Base-by-base conservation (phyloP, 2,888 invertebrate genomes). In the Eueremaeus valkanovi region DNA sequence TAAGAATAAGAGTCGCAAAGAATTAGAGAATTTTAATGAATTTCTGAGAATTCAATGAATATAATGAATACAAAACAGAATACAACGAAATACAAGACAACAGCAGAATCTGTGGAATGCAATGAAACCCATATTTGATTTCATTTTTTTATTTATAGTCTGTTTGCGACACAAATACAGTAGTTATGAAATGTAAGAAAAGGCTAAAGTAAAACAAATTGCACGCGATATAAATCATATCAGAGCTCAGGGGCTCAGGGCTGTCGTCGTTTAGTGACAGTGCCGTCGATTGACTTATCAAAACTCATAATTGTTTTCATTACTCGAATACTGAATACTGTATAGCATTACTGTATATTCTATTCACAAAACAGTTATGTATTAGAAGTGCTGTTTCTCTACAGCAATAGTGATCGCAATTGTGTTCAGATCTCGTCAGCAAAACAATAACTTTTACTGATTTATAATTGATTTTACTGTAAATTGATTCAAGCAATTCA, bases 131-230 rank as follows among this genome's bases (percentile, higher is more conserved):
- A 66, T 21, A 66, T 2, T 66, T n/a, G n/a, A n/a, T n/a, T n/a
- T n/a, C n/a, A n/a, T n/a, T 18, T 21, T 40, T 55, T 55, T 66
- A 66, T 66, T 36, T 66, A 66, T 40, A 66, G 21, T 55, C 16
- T n/a, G 3, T 66, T 66, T n/a, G n/a, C 18, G 8, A 66, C 63
- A 66, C 33, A 66, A 31, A 36, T 66, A 66, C 36, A 66, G 18
- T 33, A 61, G 55, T 55, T 27, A 55, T 55, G 16, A 51, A 51
- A 29, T 29, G 11, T 24, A 58, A 58, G 58, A 31, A 31, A 58
- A 24, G 31, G 31, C 21, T 11, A 31, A 58, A 31, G 58, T 31
- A 58, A 58, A 13, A 31, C 16, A 16, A 31, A 31, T 58, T 24
- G 55, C 58, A 58, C 29, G 31, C 31, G 29, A 58, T 58, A 24